Conservation (phyloP, 2,797 vertebrate genomes). For the Rhadinocentrus ornatus region DNA sequence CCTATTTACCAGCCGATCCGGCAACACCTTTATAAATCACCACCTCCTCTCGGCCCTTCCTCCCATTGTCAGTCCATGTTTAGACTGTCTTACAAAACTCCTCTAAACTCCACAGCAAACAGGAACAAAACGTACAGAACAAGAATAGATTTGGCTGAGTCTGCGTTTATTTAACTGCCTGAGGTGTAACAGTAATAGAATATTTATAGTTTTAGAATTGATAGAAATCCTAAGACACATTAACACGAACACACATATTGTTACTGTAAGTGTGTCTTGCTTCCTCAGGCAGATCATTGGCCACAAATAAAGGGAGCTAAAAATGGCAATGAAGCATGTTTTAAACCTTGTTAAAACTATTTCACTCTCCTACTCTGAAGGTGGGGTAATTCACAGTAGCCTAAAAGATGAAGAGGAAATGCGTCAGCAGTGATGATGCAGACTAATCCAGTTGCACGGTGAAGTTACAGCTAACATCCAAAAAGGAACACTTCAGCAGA, state of each 20-base stretch:
- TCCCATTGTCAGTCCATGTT: background rate
- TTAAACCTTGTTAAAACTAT: conserved; percentile 21
- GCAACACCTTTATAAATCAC: no score
- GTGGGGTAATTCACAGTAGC: conserved; percentile 22
- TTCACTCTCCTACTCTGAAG: conserved; percentile 7
- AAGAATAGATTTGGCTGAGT: conserved; percentile 32
- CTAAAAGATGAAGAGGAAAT: conserved; percentile 30
- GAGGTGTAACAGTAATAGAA: conserved; percentile 14
- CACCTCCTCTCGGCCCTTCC: no score
- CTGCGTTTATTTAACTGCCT: conserved; percentile 32
- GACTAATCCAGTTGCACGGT: conserved; percentile 48
- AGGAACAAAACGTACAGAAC: conserved; percentile 10
- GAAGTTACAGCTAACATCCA: conserved; percentile 35
- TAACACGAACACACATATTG: conserved; percentile 10
- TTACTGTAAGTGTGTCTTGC: conserved; percentile 24
- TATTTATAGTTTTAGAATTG: conserved; percentile 53
- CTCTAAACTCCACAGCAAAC: conserved; percentile 8
- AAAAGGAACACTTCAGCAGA: conserved; percentile 47
- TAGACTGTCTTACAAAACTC: conserved; percentile 4
- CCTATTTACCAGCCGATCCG: no score
- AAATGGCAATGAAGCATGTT: conserved; percentile 54
- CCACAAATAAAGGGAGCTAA: conserved; percentile 54
- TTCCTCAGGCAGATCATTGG: conserved; percentile 25
- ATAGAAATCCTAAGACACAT: conserved; percentile 48
- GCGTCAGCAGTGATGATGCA: conserved; percentile 46